Evolutionary conservation across 2,797 vertebrate species (phyloP).

Genomic region (Phoeniculus purpureus): DNA sequence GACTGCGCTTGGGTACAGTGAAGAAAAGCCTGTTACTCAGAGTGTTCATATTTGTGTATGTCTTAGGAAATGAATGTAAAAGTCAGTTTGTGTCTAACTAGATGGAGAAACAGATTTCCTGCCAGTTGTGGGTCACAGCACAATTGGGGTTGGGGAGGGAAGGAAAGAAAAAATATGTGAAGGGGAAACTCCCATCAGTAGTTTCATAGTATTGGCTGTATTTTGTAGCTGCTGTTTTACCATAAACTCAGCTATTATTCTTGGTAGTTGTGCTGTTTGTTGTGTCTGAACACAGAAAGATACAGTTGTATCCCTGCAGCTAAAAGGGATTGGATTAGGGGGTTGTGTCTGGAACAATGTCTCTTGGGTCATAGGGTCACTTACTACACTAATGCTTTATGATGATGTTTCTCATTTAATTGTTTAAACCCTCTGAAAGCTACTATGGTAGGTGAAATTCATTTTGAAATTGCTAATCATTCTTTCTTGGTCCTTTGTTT

Average conservation of each 20-base stretch:
- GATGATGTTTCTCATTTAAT: background rate
- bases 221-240: background rate
- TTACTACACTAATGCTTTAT: background rate
- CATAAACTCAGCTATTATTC: background rate
- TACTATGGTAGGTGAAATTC: background rate
- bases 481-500: slow-evolving; percentile 38
- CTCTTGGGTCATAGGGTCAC: background rate
- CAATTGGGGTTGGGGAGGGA: too few relatives aligned
- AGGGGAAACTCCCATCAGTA: background rate
- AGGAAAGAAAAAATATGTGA: too few relatives aligned
- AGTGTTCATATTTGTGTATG: background rate
- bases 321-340: background rate
- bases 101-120: background rate
- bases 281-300: background rate
- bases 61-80: background rate
- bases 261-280: background rate
- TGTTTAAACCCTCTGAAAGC: background rate
- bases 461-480: background rate
- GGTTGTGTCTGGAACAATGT: background rate
- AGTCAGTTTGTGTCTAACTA: background rate
- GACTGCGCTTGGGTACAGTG: background rate
- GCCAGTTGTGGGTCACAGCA: background rate
- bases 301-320: background rate
- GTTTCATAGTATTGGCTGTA: background rate
- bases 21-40: background rate